These are phyloP conservation scores for Notarius lentiginosus DNA, from an alignment of 2,113 vertebrate genomes.

Conservation along the genomic window DNA sequence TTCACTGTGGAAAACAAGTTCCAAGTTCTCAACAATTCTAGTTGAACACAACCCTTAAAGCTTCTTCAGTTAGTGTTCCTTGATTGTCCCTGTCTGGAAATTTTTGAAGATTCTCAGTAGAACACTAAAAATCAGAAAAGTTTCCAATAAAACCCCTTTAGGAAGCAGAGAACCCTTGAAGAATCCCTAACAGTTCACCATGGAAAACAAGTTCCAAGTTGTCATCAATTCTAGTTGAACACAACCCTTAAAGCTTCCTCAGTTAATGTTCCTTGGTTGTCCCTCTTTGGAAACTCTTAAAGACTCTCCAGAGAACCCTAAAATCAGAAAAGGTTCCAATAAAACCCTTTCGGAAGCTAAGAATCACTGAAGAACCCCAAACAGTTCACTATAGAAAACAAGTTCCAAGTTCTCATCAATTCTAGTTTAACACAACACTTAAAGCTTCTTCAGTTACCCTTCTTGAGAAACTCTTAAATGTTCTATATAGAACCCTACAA, in stretches of 20 bases:
- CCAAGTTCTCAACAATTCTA: no score
- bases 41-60: no score
- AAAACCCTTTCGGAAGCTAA: neutral
- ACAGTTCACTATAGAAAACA: no score
- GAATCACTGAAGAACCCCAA: neutral
- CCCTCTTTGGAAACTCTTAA: neutral
- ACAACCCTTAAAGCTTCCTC: no score
- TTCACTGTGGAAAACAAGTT: no score
- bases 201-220: no score
- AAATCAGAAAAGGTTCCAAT: neutral
- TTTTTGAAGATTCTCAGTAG: neutral
- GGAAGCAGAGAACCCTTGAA: neutral
- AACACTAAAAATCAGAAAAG: neutral
- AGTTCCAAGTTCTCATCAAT: no score
- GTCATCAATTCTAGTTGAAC: no score
- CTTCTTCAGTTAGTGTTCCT: neutral
- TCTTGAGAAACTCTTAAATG: neutral
- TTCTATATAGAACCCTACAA: neutral
- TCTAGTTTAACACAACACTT: no score
- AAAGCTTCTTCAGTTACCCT: neutral
- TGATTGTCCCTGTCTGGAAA: neutral
- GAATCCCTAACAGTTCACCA: no score
- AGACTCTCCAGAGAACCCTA: neutral
- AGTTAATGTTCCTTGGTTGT: neutral
- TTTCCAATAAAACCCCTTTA: neutral